These are phyloP conservation scores for Sepiola atlantica DNA, from an alignment of 2,888 invertebrate species.

Conservation along the genomic window DNA sequence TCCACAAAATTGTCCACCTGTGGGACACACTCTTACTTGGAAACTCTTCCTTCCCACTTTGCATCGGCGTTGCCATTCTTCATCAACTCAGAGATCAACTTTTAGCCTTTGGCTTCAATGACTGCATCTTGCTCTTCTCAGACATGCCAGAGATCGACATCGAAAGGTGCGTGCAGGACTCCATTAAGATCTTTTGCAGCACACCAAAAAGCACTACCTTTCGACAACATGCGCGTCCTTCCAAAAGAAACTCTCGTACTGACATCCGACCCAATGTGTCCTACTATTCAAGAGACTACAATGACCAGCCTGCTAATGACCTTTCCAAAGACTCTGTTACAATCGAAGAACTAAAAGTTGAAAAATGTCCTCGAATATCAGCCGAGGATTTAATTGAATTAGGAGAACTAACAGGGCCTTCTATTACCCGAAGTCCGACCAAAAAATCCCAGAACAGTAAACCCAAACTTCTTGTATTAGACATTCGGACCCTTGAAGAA, in stretches of 20 bases:
- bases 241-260: constrained; percentile 51
- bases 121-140: constrained; percentile 97
- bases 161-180: constrained; percentile 91
- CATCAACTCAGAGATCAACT: constrained; percentile 82
- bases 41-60: constrained; percentile 93
- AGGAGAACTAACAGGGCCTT: constrained; percentile 76
- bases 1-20: constrained; percentile 96
- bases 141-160: constrained; percentile 98
- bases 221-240: constrained; percentile 81
- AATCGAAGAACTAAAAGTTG: constrained; percentile 82
- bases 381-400: constrained; percentile 87
- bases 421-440: constrained; percentile 65
- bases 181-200: constrained; percentile 86
- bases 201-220: constrained; percentile 92
- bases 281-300: constrained; percentile 70
- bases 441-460: constrained; percentile 68
- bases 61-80: constrained; percentile 94
- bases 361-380: constrained; percentile 88
- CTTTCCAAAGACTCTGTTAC: constrained; percentile 84
- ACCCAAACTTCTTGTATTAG: constrained; percentile 80
- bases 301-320: constrained; percentile 60
- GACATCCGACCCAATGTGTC: constrained; percentile 64
- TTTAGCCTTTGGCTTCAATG: constrained; percentile 94
- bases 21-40: constrained; percentile 97
- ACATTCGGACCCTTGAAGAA: constrained; percentile 82